A percentile compares a stretch with the other conserved stretches of the same genome.
Conservation (phyloP, 2,113 vertebrate species). For the Oenanthe oenanthe region DNA sequence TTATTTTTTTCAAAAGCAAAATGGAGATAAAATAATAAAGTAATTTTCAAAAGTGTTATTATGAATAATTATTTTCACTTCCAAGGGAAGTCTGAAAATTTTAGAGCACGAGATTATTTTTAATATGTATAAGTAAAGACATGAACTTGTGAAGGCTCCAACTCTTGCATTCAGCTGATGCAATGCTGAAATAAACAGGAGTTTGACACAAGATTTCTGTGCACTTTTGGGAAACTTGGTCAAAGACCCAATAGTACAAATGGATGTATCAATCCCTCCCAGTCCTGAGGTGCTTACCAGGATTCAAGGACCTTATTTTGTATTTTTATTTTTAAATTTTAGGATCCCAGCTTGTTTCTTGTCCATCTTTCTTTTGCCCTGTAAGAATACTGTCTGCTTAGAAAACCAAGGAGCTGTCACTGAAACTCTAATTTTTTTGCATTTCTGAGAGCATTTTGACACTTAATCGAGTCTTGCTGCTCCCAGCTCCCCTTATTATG, state of each 20-base stretch:
- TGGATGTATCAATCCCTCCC: neutral
- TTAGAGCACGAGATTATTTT: neutral
- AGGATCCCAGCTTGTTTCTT: neutral
- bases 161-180: neutral
- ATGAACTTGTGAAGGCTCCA: neutral
- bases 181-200: neutral
- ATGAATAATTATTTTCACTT: neutral
- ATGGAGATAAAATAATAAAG: neutral
- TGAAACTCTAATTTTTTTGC: neutral
- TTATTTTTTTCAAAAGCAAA: neutral
- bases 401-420: neutral
- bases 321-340: neutral
- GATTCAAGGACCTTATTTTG: neutral
- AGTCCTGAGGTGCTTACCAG: accelerated
- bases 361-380: neutral
- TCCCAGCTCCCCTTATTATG: conserved; percentile 31
- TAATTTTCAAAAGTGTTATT: neutral
- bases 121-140: neutral
- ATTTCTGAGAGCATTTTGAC: conserved; percentile 15
- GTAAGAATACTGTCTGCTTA: neutral
- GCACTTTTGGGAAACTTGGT: neutral
- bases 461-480: neutral
- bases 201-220: neutral
- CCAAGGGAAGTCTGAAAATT: neutral
- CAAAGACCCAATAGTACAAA: neutral